These are phyloP conservation scores for Cairina moschata DNA, from an alignment of 2,113 vertebrate species.

Conservation along the genomic window DNA sequence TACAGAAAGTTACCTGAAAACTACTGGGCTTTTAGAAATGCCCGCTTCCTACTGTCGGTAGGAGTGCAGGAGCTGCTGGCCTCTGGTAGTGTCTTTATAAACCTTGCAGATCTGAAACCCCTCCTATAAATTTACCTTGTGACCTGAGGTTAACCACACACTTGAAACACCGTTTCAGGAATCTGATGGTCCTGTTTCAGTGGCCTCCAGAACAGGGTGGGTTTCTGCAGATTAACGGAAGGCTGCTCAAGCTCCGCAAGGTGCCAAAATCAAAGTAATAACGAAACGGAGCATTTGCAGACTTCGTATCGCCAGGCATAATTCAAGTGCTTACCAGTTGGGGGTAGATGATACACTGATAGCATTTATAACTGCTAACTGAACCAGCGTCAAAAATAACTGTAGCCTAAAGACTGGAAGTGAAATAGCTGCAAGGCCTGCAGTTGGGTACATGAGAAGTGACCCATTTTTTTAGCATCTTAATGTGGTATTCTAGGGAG, in stretches of 20 bases:
- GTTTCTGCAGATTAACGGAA: neutral
- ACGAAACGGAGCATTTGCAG: neutral
- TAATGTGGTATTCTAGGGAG: neutral
- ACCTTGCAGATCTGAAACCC: neutral
- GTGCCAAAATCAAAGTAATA: neutral
- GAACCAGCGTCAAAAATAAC: neutral
- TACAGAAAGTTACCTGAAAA: neutral
- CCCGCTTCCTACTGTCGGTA: neutral
- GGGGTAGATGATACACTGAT: neutral
- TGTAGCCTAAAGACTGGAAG: neutral
- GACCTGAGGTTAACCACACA: neutral
- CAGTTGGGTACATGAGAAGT: neutral
- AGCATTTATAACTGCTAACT: neutral
- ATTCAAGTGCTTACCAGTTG: neutral
- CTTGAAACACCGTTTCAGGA: neutral
- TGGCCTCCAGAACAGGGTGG: neutral
- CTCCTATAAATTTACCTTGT: neutral
- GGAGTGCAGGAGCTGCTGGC: neutral
- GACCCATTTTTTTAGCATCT: neutral
- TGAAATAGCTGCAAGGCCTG: neutral
- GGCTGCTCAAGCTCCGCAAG: neutral
- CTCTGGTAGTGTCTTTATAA: neutral
- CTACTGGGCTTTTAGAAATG: neutral
- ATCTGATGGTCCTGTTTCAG: neutral
- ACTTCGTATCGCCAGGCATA: neutral